Conservation (phyloP, 2,113 vertebrate species). For the Bubo blakistoni region DNA sequence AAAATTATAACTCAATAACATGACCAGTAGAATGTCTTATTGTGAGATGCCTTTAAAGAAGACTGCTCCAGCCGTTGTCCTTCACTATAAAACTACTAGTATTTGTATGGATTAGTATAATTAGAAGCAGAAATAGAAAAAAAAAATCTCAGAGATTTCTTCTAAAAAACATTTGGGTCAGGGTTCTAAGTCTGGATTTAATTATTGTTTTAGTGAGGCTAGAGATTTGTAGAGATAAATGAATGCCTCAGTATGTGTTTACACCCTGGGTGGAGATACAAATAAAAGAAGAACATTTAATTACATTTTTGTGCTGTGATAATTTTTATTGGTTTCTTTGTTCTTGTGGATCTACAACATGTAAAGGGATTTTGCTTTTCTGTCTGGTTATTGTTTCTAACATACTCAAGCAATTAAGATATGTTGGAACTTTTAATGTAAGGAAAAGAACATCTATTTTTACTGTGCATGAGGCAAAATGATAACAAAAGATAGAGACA, state of each 20-base stretch:
- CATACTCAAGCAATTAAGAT: neutral
- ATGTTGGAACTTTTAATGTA: neutral
- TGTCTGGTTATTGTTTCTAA: neutral
- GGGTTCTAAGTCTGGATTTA: slow-evolving; percentile 64
- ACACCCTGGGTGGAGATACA: slow-evolving; percentile 59
- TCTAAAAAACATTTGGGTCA: slow-evolving; percentile 43
- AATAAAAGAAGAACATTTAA: slow-evolving; percentile 71
- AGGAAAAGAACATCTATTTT: neutral
- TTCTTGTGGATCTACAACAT: slow-evolving; percentile 26
- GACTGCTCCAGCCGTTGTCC: slow-evolving; percentile 18
- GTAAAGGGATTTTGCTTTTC: slow-evolving; percentile 15
- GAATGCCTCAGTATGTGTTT: slow-evolving; percentile 53
- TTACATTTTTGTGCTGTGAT: slow-evolving; percentile 64
- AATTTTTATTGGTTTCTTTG: slow-evolving; percentile 55
- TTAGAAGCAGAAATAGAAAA: slow-evolving; percentile 55
- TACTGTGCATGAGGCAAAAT: neutral
- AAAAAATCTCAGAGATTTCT: slow-evolving; percentile 16
- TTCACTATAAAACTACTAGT: slow-evolving; percentile 32
- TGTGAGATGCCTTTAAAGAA: neutral
- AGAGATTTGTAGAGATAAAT: slow-evolving; percentile 50
- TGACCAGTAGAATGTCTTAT: neutral
- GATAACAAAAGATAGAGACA: neutral
- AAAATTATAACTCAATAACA: slow-evolving; percentile 40
- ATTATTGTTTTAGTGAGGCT: slow-evolving; percentile 57
- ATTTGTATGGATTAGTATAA: slow-evolving; percentile 56